Base-by-base conservation (phyloP, 2,888 invertebrate genomes). In the Standfussiana lucernea region DNA sequence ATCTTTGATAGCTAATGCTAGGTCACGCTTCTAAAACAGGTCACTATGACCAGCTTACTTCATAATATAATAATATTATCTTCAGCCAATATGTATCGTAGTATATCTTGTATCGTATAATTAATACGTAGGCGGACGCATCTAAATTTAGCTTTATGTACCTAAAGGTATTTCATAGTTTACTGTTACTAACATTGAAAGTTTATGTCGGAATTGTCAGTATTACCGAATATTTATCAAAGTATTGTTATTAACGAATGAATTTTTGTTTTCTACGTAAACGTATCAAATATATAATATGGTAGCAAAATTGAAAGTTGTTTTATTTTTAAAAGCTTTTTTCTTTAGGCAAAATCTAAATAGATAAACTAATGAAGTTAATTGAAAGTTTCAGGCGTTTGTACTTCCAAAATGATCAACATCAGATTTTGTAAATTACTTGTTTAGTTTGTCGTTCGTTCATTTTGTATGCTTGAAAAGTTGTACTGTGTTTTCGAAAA, bases 141-240 rank as follows among this genome's bases (percentile, higher is more conserved):
- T 75, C 70, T 84, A 84, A 78, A 78, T 68, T 66, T 75, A 77
- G 53, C 73, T 82, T 28, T 65, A 79, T 70, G 28, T 72, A 82
- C 72, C 77, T 85, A 84, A 72, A 75, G 69, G 72, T 83, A 72
- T 83, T 79, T 74, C 64, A 72, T 67, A 18, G 61, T 74, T 70
- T 62, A 82, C 47, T 84, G 78, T 82, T 85, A 82, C 40, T 75
- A 71, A 68, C n/a, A 53, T 79, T 81, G 61, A 74, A 77, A 75
- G 77, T 76, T 74, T 71, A 83, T 76, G 64, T 67, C 56, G 61
- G 62, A 72, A 65, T 75, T 83, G 70, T 79, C 72, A 82, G 77
- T 76, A 81, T 75, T 71, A 13, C 15, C n/a, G 24, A 72, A 56
- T 74, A 67, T 62, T 66, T 67, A 64, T 59, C 62, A 61, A 66